A percentile compares a stretch with the other conserved stretches of the same genome.
phyloP scores from a whole-genome alignment of 2,888 invertebrate genomes.

The Cabera pusaria region DNA sequence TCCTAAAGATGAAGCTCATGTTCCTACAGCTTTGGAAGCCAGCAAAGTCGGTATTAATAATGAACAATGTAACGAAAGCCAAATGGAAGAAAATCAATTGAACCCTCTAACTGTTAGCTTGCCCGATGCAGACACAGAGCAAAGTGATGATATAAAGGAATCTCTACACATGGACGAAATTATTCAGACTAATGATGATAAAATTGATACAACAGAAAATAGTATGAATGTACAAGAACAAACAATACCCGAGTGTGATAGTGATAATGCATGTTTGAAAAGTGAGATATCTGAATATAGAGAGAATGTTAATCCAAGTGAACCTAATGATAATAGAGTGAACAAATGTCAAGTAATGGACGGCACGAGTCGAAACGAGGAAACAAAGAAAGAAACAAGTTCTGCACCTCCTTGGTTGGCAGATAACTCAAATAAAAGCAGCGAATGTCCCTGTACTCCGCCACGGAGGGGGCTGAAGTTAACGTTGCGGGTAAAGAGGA shows the following conservation, averaged over 20 bases:
- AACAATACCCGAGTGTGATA: slow-evolving; percentile 56
- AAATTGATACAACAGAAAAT: slow-evolving; percentile 45
- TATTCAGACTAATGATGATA: slow-evolving; percentile 41
- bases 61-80: slow-evolving; percentile 47
- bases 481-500: slow-evolving; percentile 93
- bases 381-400: slow-evolving; percentile 66
- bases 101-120: slow-evolving; percentile 43
- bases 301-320: slow-evolving; percentile 80
- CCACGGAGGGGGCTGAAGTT: slow-evolving; percentile 87
- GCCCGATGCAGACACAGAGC: slow-evolving; percentile 45
- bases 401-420: slow-evolving; percentile 68
- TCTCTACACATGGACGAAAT: slow-evolving; percentile 57
- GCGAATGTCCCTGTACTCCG: slow-evolving; percentile 82
- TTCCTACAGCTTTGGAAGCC: slow-evolving; percentile 48
- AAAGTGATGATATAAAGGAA: slow-evolving; percentile 63
- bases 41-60: slow-evolving; percentile 47
- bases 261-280: slow-evolving; percentile 64
- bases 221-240: slow-evolving; percentile 53
- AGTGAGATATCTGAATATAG: slow-evolving; percentile 77
- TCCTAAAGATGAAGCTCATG: slow-evolving; percentile 59
- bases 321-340: slow-evolving; percentile 65
- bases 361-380: slow-evolving; percentile 58
- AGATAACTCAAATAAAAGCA: slow-evolving; percentile 73
- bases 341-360: slow-evolving; percentile 67
- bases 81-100: slow-evolving; percentile 41